Evolutionary conservation across 2,113 vertebrate genomes (phyloP).

Genomic region (Hiodon tergisus): DNA sequence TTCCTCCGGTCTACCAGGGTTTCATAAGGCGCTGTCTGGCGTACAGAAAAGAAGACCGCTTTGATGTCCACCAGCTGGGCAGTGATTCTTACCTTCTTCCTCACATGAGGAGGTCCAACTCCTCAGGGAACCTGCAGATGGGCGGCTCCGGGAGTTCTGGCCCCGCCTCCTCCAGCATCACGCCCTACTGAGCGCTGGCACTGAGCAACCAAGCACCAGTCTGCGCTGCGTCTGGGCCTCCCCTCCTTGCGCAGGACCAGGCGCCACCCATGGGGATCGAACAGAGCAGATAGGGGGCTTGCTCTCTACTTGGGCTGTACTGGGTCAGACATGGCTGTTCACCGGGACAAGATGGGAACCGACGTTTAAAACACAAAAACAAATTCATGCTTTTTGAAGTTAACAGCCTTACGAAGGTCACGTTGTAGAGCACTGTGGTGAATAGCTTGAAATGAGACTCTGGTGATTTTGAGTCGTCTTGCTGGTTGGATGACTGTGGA

Average conservation of each 20-base stretch:
- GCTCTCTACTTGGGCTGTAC: slow-evolving; percentile 36
- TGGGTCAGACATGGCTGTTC: slow-evolving; percentile 39
- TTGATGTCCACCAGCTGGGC: slow-evolving; percentile 91
- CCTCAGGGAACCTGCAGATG: slow-evolving; percentile 95
- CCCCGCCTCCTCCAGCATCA: slow-evolving; percentile 80
- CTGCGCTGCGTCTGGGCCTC: slow-evolving; percentile 51
- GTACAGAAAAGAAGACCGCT: slow-evolving; percentile 95
- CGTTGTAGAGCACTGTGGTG: slow-evolving; percentile 58
- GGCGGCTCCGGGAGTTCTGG: slow-evolving; percentile 73
- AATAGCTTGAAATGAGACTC: slow-evolving; percentile 59
- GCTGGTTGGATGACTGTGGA: slow-evolving; percentile 47
- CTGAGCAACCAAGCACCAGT: slow-evolving; percentile 45
- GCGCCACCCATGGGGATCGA: slow-evolving; percentile 12
- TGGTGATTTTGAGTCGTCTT: slow-evolving; percentile 35
- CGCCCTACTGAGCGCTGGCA: slow-evolving; percentile 80
- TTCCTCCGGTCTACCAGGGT: slow-evolving; percentile 60
- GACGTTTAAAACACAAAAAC: slow-evolving; percentile 27
- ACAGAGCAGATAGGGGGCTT: slow-evolving; percentile 17
- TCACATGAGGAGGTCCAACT: slow-evolving; percentile 96
- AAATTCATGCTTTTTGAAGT: slow-evolving; percentile 34
- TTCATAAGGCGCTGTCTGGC: slow-evolving; percentile 97
- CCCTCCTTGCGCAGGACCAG: slow-evolving; percentile 45
- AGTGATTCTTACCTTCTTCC: slow-evolving; percentile 95
- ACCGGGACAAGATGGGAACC: slow-evolving; percentile 25
- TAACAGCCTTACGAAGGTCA: slow-evolving; percentile 44